Percentiles rank a stretch among this genome's conserved stretches.
These are phyloP conservation scores for Callorhinus ursinus DNA, from an alignment of 2,113 vertebrate genomes.

Conservation along the genomic window DNA sequence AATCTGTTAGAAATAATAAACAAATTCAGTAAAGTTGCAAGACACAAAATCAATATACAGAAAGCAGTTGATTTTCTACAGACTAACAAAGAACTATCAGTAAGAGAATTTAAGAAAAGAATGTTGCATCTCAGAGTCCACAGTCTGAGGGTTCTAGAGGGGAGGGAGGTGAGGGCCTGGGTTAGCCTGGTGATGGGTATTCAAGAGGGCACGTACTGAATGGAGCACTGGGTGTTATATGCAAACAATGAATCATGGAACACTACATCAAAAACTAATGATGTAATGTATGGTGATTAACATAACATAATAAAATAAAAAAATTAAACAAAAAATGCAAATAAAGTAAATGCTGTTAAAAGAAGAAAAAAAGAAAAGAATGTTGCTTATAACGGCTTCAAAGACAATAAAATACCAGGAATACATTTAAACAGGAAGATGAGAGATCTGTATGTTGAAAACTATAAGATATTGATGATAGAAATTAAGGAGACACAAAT, in stretches of 20 bases:
- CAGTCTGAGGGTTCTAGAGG: too few species aligned
- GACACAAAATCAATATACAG: not conserved
- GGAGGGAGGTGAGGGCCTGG: too few species aligned
- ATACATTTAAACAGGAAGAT: not conserved
- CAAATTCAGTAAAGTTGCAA: not conserved
- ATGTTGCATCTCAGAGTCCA: too few species aligned
- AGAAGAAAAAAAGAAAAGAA: not conserved
- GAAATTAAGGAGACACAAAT: not conserved
- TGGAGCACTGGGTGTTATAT: too few species aligned
- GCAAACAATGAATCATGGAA: too few species aligned
- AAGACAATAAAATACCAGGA: not conserved
- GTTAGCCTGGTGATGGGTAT: too few species aligned
- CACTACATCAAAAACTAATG: too few species aligned
- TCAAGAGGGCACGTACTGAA: too few species aligned
- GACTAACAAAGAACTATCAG: not conserved
- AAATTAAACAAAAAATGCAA: too few species aligned
- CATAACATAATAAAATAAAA: too few species aligned
- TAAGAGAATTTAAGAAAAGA: not conserved
- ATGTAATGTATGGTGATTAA: too few species aligned
- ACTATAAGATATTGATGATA: not conserved
- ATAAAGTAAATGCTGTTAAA: too few species aligned
- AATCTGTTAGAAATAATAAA: not conserved
- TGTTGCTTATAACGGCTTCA: not conserved
- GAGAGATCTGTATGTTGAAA: not conserved
- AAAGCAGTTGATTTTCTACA: not conserved